These are phyloP conservation scores for Hyperoplus immaculatus DNA, from an alignment of 2,797 vertebrate species.

Conservation along the genomic window DNA sequence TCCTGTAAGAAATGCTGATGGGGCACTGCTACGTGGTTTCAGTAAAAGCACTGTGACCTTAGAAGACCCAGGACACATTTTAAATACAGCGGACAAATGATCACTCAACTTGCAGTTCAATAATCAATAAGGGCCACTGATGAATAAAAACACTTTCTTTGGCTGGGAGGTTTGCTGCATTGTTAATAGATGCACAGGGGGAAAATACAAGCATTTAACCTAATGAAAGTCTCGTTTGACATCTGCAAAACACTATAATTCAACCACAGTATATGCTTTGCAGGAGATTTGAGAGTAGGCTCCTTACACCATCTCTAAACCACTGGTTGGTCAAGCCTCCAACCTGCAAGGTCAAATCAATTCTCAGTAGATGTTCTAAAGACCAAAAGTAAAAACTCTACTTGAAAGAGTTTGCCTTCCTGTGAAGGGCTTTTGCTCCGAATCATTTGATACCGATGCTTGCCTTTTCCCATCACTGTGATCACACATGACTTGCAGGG, in stretches of 20 bases:
- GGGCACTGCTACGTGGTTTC: background rate
- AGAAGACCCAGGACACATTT: constrained; percentile 1
- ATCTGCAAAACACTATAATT: background rate
- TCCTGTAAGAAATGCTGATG: background rate
- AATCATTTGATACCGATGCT: background rate
- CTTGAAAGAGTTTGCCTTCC: background rate
- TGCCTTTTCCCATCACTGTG: background rate
- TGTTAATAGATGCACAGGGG: background rate
- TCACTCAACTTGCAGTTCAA: background rate
- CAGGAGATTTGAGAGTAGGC: background rate
- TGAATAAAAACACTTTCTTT: background rate
- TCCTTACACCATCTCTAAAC: background rate
- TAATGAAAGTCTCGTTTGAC: background rate
- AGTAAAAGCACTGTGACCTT: constrained; percentile 12
- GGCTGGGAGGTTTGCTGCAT: background rate
- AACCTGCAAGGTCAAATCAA: background rate
- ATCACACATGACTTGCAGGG: background rate
- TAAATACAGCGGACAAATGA: background rate
- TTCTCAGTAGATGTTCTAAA: background rate
- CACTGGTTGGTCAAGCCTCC: background rate
- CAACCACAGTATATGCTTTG: background rate
- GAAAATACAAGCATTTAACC: background rate
- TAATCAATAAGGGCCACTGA: background rate
- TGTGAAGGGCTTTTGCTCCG: background rate
- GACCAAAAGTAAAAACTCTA: constrained; percentile 14